Conservation (phyloP, 2,797 vertebrate genomes). For the Pseudocheirus occidentalis region DNA sequence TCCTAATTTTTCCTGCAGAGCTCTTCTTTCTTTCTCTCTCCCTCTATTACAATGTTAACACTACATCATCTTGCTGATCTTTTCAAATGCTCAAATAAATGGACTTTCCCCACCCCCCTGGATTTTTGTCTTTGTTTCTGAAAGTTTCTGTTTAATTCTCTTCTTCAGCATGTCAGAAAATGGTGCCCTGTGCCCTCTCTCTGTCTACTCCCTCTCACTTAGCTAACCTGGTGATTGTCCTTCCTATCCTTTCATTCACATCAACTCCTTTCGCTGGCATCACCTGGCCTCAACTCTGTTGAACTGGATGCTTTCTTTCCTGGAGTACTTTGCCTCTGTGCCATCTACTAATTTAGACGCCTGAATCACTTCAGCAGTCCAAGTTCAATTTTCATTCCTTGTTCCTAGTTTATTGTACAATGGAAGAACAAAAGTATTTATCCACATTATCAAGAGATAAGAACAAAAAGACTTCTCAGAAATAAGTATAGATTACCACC, state of each 20-base stretch:
- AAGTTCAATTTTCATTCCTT: not conserved
- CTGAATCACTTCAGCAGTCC: not conserved
- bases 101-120: no score
- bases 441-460: not conserved
- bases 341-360: not conserved
- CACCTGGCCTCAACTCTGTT: fast-evolving
- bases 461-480: not conserved
- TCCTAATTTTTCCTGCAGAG: no score
- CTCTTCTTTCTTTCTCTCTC: no score
- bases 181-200: not conserved
- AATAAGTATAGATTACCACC: not conserved
- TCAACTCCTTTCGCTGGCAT: not conserved
- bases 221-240: not conserved
- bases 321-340: not conserved
- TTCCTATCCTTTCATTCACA: not conserved
- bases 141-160: no score
- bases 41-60: no score
- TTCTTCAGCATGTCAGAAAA: not conserved
- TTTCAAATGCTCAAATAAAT: no score
- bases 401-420: not conserved
- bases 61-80: no score
- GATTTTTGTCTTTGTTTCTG: no score
- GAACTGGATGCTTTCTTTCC: slow-evolving; percentile 28
- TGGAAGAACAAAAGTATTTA: not conserved
- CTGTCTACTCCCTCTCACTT: not conserved